Evolutionary conservation across 2,113 vertebrate genomes (phyloP).

Genomic region (Odontesthes bonariensis): DNA sequence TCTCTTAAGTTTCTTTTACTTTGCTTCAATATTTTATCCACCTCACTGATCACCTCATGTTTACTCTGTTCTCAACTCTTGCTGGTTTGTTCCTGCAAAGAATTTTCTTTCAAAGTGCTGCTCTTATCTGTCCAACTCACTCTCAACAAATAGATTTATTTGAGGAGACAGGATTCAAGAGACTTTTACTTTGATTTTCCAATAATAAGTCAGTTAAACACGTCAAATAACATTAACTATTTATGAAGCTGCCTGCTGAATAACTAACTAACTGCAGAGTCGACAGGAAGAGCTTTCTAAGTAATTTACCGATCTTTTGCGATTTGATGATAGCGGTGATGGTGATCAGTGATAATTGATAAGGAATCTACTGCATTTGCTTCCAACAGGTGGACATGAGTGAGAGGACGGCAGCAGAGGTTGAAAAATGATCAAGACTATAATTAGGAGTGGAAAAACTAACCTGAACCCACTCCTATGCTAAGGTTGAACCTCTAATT

Average conservation of each 20-base stretch:
- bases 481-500: constrained; percentile 22
- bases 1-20: neutral
- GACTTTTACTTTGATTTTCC: neutral
- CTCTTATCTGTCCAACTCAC: neutral
- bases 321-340: constrained; percentile 10
- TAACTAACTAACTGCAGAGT: neutral
- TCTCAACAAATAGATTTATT: neutral
- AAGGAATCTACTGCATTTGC: constrained; percentile 23
- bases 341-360: neutral
- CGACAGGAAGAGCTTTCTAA: neutral
- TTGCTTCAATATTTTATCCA: neutral
- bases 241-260: constrained; percentile 10
- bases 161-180: neutral
- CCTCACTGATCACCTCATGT: neutral
- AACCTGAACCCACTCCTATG: constrained; percentile 26
- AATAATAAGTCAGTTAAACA: neutral
- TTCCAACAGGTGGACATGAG: constrained; percentile 28
- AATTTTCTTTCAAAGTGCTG: neutral
- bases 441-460: constrained; percentile 50
- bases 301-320: neutral
- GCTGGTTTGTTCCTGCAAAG: neutral
- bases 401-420: neutral
- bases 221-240: constrained; percentile 1
- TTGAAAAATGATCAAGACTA: constrained; percentile 32
- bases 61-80: neutral